phyloP scores from a whole-genome alignment of 1,140 invertebrate species.

The Pteromalus puparum region DNA sequence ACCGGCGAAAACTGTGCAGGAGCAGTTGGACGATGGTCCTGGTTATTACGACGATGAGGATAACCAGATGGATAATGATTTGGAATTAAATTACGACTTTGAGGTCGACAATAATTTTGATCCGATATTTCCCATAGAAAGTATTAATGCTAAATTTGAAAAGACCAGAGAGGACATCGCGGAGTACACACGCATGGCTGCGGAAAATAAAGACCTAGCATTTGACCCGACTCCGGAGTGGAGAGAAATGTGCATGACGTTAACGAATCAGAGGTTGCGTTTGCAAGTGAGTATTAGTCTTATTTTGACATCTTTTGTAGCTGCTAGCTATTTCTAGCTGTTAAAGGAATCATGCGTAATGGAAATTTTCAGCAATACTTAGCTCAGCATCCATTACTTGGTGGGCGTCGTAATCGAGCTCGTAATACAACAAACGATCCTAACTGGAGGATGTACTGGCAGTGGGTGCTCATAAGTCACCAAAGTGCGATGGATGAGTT shows the following conservation, averaged over 20 bases:
- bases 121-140: neutral
- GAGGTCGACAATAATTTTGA: neutral
- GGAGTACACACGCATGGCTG: neutral
- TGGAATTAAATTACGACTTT: neutral
- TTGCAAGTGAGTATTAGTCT: neutral
- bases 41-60: neutral
- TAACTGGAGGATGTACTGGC: conserved; percentile 13
- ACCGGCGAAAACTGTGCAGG: neutral
- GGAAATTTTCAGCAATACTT: conserved; percentile 14
- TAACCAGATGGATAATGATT: neutral
- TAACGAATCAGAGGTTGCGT: neutral
- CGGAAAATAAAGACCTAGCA: neutral
- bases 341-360: neutral
- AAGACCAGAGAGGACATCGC: neutral
- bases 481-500: neutral
- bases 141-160: neutral
- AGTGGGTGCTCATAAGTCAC: neutral
- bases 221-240: neutral
- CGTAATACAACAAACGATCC: no score
- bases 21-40: neutral
- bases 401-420: no score
- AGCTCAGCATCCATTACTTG: neutral
- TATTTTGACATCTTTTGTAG: neutral
- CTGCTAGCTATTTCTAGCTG: neutral
- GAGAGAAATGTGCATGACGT: neutral